Evolutionary conservation across 2,888 invertebrate genomes (phyloP), one percentile per base, ranked within the genome.

Genomic region (Eristalis tenax): DNA sequence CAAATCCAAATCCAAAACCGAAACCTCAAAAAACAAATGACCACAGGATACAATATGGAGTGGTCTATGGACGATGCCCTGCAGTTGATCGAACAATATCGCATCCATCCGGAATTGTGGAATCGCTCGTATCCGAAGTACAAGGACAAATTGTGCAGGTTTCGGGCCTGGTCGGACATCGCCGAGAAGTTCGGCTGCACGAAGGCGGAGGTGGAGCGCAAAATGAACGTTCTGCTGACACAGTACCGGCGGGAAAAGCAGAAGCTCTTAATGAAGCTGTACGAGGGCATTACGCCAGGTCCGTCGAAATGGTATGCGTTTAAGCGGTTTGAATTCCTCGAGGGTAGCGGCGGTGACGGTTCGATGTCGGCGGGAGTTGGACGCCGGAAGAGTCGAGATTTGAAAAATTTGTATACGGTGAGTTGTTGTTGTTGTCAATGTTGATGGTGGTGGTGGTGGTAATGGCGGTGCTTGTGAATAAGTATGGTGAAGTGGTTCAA

Each of bases 301-400:
- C 92, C 92, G 87, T 92, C 92, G 91, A 92, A 92, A 73, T 92
- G 92, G 92, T 92, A 92, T 89, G 92, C 92, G 69, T 92, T 92
- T 63, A 92, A 92, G 70, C 91, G 92, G 0, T 92, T 92, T 68
- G 92, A 92, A 75, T 92, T 92, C 64, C 91, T 92, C 91, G 92
- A 92, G 86, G 91, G 92, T 15, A 92, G 92, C 61, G 91, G 91
- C 50, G 91, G 91, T 38, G 88, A 91, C 1, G 84, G 88, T 23
- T 82, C 83, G n/a, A 84, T 88, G n/a, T 86, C 83, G 26, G 11
- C 83, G 50, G 83, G 75, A 69, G 87, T 85, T 74, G 71, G 79
- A 18, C 90, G 92, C 87, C 90, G 92, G 88, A 92, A 92, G 89
- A 92, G 91, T 90, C 92, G 92, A 89, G 92, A 92, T 89, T 91